Conservation (phyloP, 2,113 vertebrate species). For the Caracal caracal region DNA sequence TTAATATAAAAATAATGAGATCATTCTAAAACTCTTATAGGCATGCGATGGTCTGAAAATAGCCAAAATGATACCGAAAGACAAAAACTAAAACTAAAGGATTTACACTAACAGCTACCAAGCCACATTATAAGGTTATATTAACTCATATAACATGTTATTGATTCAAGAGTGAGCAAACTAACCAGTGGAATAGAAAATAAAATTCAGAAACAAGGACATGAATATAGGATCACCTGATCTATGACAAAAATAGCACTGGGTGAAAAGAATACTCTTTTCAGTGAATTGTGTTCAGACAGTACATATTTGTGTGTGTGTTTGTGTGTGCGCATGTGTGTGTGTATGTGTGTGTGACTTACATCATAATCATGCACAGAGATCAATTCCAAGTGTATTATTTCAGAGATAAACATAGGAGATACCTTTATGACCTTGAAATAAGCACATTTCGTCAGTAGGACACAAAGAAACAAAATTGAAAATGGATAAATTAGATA, state of each 20-base stretch:
- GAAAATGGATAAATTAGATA: background rate
- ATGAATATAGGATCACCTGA: background rate
- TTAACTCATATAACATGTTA: background rate
- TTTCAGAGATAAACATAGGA: background rate
- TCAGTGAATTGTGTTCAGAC: background rate
- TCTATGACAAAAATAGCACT: background rate
- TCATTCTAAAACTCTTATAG: background rate
- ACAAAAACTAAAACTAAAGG: background rate
- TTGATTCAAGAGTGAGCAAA: background rate
- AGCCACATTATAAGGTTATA: background rate
- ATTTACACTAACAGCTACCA: background rate
- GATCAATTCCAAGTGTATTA: background rate
- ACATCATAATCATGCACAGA: background rate
- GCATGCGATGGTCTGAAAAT: background rate
- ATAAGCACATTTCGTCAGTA: background rate
- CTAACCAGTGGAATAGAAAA: background rate
- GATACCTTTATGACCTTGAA: background rate
- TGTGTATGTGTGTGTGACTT: background rate
- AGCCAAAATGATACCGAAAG: background rate
- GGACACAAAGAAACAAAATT: background rate
- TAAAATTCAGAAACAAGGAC: background rate
- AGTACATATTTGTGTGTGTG: background rate
- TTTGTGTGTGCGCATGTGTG: background rate
- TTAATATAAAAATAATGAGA: slow-evolving; percentile 18
- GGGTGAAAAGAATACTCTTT: background rate